Evolutionary conservation across 2,113 vertebrate species (phyloP).

Genomic region (Trichomycterus rosablanca): DNA sequence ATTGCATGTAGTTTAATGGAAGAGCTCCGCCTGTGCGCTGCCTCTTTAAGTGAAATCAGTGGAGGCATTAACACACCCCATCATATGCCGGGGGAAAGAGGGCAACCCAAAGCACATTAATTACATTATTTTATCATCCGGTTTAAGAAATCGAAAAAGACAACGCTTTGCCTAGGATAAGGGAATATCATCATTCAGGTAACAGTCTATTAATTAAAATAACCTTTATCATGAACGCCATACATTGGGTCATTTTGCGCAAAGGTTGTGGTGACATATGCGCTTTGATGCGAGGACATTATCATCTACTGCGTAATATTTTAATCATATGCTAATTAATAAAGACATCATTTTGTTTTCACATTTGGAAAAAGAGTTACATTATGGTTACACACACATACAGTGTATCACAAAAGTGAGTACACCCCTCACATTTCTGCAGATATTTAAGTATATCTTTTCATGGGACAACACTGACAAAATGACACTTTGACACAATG

Average conservation of each 20-base stretch:
- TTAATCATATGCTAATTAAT: too few relatives aligned
- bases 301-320: background rate
- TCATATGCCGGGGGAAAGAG: slow-evolving; percentile 29
- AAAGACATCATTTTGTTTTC: too few relatives aligned
- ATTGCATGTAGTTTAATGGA: background rate
- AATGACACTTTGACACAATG: too few relatives aligned
- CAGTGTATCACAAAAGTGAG: too few relatives aligned
- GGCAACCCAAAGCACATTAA: slow-evolving; percentile 43
- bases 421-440: too few relatives aligned
- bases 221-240: background rate
- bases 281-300: background rate
- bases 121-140: slow-evolving; percentile 17
- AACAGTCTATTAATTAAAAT: background rate
- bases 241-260: background rate
- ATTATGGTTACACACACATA: too few relatives aligned
- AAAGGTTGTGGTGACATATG: background rate
- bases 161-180: background rate
- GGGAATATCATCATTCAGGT: background rate
- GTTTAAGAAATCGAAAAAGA: slow-evolving; percentile 26
- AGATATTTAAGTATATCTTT: too few relatives aligned
- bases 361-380: too few relatives aligned
- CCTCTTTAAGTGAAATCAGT: slow-evolving; percentile 64
- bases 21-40: slow-evolving; percentile 42
- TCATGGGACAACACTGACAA: too few relatives aligned
- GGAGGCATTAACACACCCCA: slow-evolving; percentile 41